Evolutionary conservation across 2,113 vertebrate species (phyloP), one percentile per base, ranked within the genome.

Genomic region (Sarotherodon lohbergeri): DNA sequence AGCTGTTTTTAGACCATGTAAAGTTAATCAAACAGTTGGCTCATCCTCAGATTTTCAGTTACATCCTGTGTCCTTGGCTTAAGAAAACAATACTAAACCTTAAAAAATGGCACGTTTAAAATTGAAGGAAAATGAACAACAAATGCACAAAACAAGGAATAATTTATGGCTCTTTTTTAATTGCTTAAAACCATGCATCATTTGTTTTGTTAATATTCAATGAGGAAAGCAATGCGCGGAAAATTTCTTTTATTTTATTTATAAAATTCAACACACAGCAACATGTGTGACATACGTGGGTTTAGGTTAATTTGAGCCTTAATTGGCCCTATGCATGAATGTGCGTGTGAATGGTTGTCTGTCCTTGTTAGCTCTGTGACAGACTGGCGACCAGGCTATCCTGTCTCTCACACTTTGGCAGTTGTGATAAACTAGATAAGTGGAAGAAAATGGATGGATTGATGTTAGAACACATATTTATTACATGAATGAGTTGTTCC

Each of bases 1-100:
- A 68, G 34, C 32, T 39, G 29, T 83, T 91, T 84, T 88, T 87
- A 52, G 9, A 88, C 7, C 9, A 66, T 71, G 34, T 17, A 48
- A 24, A 36, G 10, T 86, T 57, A 39, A 80, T 73, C 24, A 39
- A 76, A 29, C 34, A 14, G 16, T 50, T 80, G 19, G 14, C 22
- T 68, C 68, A 39, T 78, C 14, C 78, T 83, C 3, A 19, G 57
- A 46, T 54, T 29, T 83, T 83, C 17, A 17, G 19, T 19, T 41
- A 19, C n/a, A 46, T 36, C n/a, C 8, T 50, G 9, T 32, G 5
- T 81, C 19, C 13, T 27, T 73, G 54, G 71, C 43, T 50, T 32
- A 50, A 78, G 43, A 50, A 78, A 50, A 50, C 16, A 32, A 50
- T 32, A 50, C 9, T 50, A 32, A 78, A 78, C 27, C 16, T 50